Base-by-base conservation (phyloP, 2,888 invertebrate genomes). In the Pycnomerus fuliginosus region DNA sequence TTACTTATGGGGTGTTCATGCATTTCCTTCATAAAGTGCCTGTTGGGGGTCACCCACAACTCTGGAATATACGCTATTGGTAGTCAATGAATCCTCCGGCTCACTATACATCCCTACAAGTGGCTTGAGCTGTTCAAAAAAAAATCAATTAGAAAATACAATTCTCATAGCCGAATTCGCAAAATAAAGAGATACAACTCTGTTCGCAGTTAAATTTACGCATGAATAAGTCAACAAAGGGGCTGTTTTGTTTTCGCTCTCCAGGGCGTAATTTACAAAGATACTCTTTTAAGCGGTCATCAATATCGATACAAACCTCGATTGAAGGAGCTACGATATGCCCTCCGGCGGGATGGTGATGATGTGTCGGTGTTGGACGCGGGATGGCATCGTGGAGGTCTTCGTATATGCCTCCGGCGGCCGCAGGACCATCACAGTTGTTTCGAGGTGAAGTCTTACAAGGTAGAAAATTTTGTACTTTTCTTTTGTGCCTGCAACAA, bases 401-500 rank as follows among this genome's bases (percentile, higher is more conserved):
- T 73, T 90, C 89, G 77, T 90, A 90, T 42, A 87, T 76, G 24
- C 86, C 85, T 71, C 80, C 43, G 72, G 79, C 53, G 71, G 75
- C 53, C 73, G 71, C 55, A 70, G 78, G 14, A 76, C 80, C 43
- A 77, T 80, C 51, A 66, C 76, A 74, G 62, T 74, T 72, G 62
- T 74, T 75, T 65, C 75, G 74, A 47, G 76, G 84, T 50, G 85
- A 83, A 31, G 86, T 85, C 73, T 90, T 90, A 69, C 89, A 89
- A 30, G 89, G 89, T 63, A 89, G 77, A 50, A 90, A 80, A 66
- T 88, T 89, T 69, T 88, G 88, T 67, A 89, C 87, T 85, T 87
- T 88, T 72, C 88, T 80, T 73, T 89, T 89, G 72, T 89, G 88
- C 72, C 90, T 90, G 82, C 40, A 81, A 79, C 69, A 67, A 65